Evolutionary conservation across 2,113 vertebrate genomes (phyloP).

Genomic region (Xenotilapia longispinis): DNA sequence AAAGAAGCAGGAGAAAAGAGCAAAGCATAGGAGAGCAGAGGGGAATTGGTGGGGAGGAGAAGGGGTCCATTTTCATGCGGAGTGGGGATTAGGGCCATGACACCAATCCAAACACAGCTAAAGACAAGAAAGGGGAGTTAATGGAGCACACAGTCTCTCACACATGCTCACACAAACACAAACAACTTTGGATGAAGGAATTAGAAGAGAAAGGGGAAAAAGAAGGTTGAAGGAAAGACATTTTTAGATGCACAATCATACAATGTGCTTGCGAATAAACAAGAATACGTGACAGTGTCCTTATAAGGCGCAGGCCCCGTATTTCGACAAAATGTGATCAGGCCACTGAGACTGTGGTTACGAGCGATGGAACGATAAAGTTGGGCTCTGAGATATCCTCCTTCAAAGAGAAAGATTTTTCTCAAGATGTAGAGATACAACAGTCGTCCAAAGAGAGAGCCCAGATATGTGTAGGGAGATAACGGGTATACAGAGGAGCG

Average conservation of each 20-base stretch:
- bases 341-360: constrained; percentile 17
- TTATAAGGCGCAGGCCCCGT: background rate
- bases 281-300: background rate
- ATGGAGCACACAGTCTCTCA: constrained; percentile 32
- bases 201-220: background rate
- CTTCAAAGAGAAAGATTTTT: background rate
- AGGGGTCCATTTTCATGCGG: constrained; percentile 16
- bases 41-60: background rate
- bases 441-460: background rate
- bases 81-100: constrained; percentile 57
- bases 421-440: constrained; percentile 35
- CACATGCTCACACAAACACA: background rate
- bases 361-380: constrained; percentile 25
- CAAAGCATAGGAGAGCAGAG: background rate
- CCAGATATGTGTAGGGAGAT: constrained; percentile 22
- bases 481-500: constrained; percentile 24
- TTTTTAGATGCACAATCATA: background rate
- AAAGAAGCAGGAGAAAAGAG: background rate
- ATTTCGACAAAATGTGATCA: background rate
- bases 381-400: background rate
- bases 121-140: constrained; percentile 50
- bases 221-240: background rate
- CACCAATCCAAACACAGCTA: constrained; percentile 65
- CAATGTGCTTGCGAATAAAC: background rate
- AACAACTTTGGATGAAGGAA: background rate